A percentile compares a stretch with the other conserved stretches of the same genome.
phyloP scores from a whole-genome alignment of 2,113 vertebrate genomes.

The Gasterosteus nipponicus region DNA sequence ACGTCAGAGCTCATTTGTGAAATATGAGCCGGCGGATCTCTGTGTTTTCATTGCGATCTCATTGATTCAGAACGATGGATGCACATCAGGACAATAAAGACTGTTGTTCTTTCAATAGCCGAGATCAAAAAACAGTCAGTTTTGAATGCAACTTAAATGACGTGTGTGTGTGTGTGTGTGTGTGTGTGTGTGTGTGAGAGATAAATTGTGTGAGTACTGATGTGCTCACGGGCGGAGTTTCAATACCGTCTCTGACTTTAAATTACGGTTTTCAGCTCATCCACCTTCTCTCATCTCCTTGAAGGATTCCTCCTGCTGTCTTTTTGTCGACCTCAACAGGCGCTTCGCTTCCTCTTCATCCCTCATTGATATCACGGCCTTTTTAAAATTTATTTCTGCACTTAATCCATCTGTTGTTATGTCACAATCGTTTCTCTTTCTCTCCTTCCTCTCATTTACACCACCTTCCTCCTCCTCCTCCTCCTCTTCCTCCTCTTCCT shows the following conservation, averaged over 20 bases:
- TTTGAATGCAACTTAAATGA: constrained; percentile 7
- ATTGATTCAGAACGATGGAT: background rate
- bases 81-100: constrained; percentile 2
- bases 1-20: constrained; percentile 24
- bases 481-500: constrained; percentile 42
- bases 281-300: constrained; percentile 49
- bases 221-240: constrained; percentile 17
- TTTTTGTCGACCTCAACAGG: constrained; percentile 46
- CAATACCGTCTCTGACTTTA: constrained; percentile 25
- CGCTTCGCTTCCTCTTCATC: constrained; percentile 53
- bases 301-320: constrained; percentile 54
- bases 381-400: constrained; percentile 27
- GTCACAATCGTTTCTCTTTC: constrained; percentile 44
- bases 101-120: too few species aligned
- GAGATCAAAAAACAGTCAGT: background rate
- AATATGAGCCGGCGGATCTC: constrained; percentile 10
- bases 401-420: constrained; percentile 47
- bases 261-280: constrained; percentile 61
- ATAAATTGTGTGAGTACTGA: background rate
- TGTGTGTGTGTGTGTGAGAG: constrained; percentile 14
- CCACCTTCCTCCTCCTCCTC: constrained; percentile 25
- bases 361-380: constrained; percentile 44
- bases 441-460: constrained; percentile 36
- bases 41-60: background rate
- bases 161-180: constrained; percentile 24